Percentiles rank a stretch among this genome's conserved stretches.
phyloP scores from a whole-genome alignment of 64 coral and sea anemone species.

The Stylophora pistillata region DNA sequence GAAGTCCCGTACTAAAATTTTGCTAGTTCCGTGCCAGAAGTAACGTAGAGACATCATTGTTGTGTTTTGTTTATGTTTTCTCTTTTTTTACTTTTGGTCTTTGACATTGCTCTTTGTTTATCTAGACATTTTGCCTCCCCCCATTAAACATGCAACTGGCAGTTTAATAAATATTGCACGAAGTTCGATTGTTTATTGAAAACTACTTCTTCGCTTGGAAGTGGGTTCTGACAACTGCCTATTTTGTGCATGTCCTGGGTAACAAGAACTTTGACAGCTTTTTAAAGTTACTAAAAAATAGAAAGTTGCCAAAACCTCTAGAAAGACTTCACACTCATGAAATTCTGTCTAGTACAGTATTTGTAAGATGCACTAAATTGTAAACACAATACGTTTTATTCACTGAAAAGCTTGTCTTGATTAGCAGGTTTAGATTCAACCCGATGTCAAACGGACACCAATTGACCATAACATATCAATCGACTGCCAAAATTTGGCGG shows the following conservation, averaged over 20 bases:
- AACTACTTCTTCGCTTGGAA: neutral
- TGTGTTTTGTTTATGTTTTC: neutral
- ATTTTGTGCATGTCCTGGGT: neutral
- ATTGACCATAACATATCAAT: neutral
- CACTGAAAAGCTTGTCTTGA: neutral
- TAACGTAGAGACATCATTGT: neutral
- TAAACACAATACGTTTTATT: neutral
- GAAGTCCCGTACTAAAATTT: neutral
- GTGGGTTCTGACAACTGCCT: neutral
- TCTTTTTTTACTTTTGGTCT: neutral
- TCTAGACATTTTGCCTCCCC: constrained; percentile 14
- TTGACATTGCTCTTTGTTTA: neutral
- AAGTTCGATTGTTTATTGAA: neutral
- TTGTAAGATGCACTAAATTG: neutral
- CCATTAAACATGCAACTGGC: neutral
- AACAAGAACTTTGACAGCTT: neutral
- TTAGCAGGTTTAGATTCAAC: neutral
- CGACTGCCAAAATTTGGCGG: too few species aligned
- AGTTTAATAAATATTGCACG: neutral
- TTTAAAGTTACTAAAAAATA: constrained; percentile 7
- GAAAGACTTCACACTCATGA: neutral
- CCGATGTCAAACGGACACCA: neutral
- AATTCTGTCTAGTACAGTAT: constrained; percentile 3
- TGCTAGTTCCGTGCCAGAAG: neutral
- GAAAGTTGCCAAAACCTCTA: neutral